Conservation (phyloP, 2,797 vertebrate genomes). For the Falco concolor region DNA sequence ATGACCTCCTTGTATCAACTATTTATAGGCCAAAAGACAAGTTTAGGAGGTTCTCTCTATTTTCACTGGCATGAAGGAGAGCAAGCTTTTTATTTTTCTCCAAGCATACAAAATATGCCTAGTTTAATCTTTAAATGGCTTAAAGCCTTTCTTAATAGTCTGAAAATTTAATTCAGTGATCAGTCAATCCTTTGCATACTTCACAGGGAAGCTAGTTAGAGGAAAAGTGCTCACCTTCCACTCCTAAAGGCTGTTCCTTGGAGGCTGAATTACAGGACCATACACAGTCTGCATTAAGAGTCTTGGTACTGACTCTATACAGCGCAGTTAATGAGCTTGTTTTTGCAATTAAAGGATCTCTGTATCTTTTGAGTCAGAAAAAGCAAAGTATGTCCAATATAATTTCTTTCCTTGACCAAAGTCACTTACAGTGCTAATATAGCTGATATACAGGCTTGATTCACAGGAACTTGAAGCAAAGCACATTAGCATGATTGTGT, state of each 20-base stretch:
- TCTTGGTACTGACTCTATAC: constrained; percentile 26
- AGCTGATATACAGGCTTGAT: constrained; percentile 36
- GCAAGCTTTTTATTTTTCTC: neutral
- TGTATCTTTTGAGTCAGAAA: constrained; percentile 53
- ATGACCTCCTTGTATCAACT: neutral
- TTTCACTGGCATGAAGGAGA: neutral
- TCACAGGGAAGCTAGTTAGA: constrained; percentile 43
- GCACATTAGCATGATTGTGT: neutral
- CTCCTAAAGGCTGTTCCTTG: constrained; percentile 48
- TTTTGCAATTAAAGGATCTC: constrained; percentile 37
- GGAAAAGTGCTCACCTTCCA: constrained; percentile 15
- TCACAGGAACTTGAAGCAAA: constrained; percentile 56
- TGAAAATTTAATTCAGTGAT: constrained; percentile 19
- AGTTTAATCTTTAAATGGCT: neutral
- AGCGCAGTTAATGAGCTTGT: constrained; percentile 10
- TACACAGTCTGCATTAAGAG: neutral
- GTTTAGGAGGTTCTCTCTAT: neutral
- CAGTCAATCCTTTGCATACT: neutral
- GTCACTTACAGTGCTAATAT: constrained; percentile 29
- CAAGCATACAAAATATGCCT: neutral
- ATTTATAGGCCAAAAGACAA: neutral
- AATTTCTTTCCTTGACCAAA: constrained; percentile 29
- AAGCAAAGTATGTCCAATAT: neutral
- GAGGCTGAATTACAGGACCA: constrained; percentile 57
- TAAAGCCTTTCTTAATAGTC: neutral